These are phyloP conservation scores for Siderastrea siderea DNA, from an alignment of 92 coral and sea anemone genomes.

Conservation along the genomic window DNA sequence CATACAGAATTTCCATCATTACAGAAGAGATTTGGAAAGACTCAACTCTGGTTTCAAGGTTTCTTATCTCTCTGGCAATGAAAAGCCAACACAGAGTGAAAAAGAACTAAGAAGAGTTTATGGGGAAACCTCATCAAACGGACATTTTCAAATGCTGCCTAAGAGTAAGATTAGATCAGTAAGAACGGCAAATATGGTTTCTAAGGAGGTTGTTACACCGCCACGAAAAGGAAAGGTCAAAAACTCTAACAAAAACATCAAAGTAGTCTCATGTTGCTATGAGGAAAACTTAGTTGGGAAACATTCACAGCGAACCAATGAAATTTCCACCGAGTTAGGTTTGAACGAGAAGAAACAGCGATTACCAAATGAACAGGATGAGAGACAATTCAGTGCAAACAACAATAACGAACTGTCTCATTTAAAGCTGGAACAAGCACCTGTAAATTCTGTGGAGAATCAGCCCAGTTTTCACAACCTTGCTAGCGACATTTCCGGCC, in stretches of 20 bases:
- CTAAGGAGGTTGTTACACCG: background rate
- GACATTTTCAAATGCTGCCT: constrained; percentile 3
- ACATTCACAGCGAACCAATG: background rate
- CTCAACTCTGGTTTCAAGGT: constrained; percentile 65
- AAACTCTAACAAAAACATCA: background rate
- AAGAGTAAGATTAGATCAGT: background rate
- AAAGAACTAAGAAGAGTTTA: background rate
- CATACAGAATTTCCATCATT: constrained; percentile 85
- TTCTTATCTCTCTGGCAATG: constrained; percentile 63
- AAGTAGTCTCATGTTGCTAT: too few relatives aligned
- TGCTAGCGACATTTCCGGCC: background rate
- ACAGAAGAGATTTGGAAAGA: constrained; percentile 71
- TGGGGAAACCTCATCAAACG: background rate
- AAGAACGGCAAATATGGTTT: background rate
- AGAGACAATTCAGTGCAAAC: background rate
- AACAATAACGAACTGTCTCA: constrained; percentile 2
- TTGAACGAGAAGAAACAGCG: background rate
- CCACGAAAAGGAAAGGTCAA: background rate
- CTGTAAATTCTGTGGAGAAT: background rate
- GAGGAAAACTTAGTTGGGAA: background rate
- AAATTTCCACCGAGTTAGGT: background rate
- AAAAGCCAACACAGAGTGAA: background rate
- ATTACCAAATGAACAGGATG: background rate
- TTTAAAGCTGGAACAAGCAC: background rate
- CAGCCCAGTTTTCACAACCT: constrained; percentile 5